These are phyloP conservation scores for Leptinotarsa undecemlineata DNA, from an alignment of 1,140 invertebrate species.

Conservation along the genomic window DNA sequence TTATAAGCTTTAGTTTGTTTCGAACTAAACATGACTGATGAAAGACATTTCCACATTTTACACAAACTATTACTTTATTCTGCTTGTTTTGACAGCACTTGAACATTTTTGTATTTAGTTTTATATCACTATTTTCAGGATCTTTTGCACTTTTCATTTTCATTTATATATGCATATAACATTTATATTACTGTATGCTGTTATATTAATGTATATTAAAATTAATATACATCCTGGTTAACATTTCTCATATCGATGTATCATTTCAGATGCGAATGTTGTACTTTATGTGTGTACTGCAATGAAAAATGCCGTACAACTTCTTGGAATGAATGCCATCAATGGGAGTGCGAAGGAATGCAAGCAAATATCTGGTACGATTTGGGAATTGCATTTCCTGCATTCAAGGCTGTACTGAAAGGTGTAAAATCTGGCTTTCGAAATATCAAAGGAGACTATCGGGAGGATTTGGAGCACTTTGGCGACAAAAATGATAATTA, in stretches of 20 bases:
- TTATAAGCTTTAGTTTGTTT: too few species aligned
- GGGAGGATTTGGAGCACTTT: slow-evolving; percentile 56
- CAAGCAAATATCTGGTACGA: slow-evolving; percentile 65
- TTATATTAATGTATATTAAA: too few species aligned
- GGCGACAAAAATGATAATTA: slow-evolving; percentile 55
- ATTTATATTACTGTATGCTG: too few species aligned
- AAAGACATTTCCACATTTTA: too few species aligned
- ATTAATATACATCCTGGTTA: too few species aligned
- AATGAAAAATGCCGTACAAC: slow-evolving; percentile 62
- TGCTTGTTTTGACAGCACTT: too few species aligned
- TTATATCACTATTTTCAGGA: too few species aligned
- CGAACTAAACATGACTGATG: too few species aligned
- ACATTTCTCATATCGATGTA: background rate
- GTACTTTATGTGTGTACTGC: slow-evolving; percentile 71
- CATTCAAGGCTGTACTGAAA: slow-evolving; percentile 66
- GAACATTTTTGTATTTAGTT: too few species aligned
- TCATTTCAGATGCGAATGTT: slow-evolving; percentile 63
- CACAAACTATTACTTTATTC: too few species aligned
- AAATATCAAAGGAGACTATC: slow-evolving; percentile 53
- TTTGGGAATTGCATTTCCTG: slow-evolving; percentile 78
- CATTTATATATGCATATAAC: too few species aligned
- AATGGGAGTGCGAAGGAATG: slow-evolving; percentile 73
- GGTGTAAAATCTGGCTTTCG: slow-evolving; percentile 53
- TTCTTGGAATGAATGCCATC: slow-evolving; percentile 68
- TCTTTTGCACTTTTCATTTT: too few species aligned